Conservation (phyloP, 2,888 invertebrate genomes). For the Heliconius erato region DNA sequence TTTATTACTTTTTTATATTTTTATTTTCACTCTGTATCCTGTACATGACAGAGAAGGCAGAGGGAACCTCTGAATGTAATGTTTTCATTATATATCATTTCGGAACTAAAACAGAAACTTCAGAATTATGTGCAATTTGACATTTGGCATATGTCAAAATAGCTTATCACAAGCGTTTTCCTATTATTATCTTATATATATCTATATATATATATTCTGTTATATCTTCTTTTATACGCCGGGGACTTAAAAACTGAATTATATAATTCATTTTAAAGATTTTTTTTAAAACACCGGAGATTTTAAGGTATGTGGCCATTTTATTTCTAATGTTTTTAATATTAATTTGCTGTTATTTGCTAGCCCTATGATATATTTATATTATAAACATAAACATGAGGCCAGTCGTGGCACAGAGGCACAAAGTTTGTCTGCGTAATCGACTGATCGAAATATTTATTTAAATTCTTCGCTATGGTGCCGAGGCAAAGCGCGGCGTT, state of each 20-base stretch:
- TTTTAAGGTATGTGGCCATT: not conserved
- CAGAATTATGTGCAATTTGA: slow-evolving; percentile 1
- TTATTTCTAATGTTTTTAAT: not conserved
- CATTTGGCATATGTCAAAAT: slow-evolving; percentile 14
- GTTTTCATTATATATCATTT: not conserved
- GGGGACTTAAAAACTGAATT: not conserved
- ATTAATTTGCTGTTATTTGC: not conserved
- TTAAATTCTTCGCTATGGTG: too few species aligned
- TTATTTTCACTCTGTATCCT: not conserved
- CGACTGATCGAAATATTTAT: too few species aligned
- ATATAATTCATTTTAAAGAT: slow-evolving; percentile 2
- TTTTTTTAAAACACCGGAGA: not conserved
- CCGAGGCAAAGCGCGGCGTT: too few species aligned
- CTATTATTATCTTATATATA: not conserved
- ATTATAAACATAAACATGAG: not conserved
- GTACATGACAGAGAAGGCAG: not conserved
- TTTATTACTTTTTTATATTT: not conserved
- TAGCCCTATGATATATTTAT: not conserved
- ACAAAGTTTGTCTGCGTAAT: too few species aligned
- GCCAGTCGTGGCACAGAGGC: too few species aligned
- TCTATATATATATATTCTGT: too few species aligned
- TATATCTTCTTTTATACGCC: not conserved
- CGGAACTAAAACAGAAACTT: not conserved
- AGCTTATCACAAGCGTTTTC: not conserved
- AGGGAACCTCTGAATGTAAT: not conserved